Evolutionary conservation across 2,113 vertebrate species (phyloP).

Genomic region (Acanthochromis polyacanthus): DNA sequence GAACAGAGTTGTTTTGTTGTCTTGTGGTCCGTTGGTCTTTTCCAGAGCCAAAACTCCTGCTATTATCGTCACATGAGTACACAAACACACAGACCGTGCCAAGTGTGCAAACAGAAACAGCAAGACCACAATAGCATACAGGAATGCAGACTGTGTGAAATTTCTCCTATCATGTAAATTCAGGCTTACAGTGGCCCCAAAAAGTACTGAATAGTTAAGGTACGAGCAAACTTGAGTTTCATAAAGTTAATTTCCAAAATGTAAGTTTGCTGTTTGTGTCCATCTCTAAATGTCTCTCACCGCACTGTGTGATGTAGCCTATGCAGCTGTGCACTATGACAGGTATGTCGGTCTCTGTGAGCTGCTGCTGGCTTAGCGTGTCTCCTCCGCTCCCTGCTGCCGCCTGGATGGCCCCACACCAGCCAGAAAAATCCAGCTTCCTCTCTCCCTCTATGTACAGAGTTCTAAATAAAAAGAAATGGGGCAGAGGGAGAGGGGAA

Average conservation of each 20-base stretch:
- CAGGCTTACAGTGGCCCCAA: neutral
- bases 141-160: neutral
- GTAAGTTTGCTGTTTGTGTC: neutral
- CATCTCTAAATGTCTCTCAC: conserved; percentile 76
- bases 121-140: neutral
- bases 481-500: neutral
- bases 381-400: conserved; percentile 90
- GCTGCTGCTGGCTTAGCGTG: conserved; percentile 92
- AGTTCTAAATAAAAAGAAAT: conserved; percentile 78
- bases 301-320: conserved; percentile 92
- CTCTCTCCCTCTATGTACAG: conserved; percentile 93
- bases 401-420: conserved; percentile 90
- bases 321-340: conserved; percentile 94
- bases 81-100: conserved; percentile 23
- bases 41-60: conserved; percentile 34
- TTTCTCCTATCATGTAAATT: neutral
- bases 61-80: conserved; percentile 46
- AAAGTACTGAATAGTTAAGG: neutral
- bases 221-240: neutral
- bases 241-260: neutral
- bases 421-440: conserved; percentile 91
- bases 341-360: conserved; percentile 91
- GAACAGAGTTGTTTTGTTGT: conserved; percentile 59
- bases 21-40: conserved; percentile 17
- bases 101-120: conserved; percentile 16